Conservation (phyloP, 2,113 vertebrate genomes). For the Protomyctophum bolini region DNA sequence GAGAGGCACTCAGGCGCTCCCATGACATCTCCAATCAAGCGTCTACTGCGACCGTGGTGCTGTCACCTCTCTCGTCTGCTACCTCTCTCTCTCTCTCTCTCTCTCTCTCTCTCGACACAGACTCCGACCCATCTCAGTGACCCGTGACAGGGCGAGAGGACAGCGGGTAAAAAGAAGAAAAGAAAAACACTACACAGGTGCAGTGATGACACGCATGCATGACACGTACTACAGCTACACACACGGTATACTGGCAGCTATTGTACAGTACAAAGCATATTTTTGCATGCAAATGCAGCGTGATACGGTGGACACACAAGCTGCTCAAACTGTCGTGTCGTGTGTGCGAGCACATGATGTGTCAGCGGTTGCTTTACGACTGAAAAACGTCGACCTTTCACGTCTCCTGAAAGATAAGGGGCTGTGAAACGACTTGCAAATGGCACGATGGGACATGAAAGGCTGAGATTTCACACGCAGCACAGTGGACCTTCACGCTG, state of each 20-base stretch:
- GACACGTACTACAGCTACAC: too few relatives aligned
- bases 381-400: constrained; percentile 41
- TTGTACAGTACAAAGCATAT: too few relatives aligned
- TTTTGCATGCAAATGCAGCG: too few relatives aligned
- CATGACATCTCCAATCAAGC: constrained; percentile 54
- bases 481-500: constrained; percentile 37
- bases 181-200: not conserved
- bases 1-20: constrained; percentile 18
- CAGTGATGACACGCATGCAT: too few relatives aligned
- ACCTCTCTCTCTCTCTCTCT: constrained; percentile 27
- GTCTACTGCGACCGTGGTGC: constrained; percentile 38
- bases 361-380: constrained; percentile 21
- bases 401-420: constrained; percentile 20
- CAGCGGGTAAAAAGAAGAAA: constrained; percentile 28
- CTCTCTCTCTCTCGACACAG: constrained; percentile 1
- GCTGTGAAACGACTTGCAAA: constrained; percentile 5
- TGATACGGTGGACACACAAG: too few relatives aligned
- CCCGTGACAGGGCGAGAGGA: not conserved
- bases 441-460: constrained; percentile 3
- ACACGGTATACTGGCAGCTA: too few relatives aligned
- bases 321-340: not conserved
- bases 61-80: constrained; percentile 62
- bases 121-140: not conserved
- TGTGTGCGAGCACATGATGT: not conserved
- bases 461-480: constrained; percentile 15